A percentile compares a stretch with the other conserved stretches of the same genome.
Conservation (phyloP, 2,113 vertebrate genomes). For the Nesogale talazaci region DNA sequence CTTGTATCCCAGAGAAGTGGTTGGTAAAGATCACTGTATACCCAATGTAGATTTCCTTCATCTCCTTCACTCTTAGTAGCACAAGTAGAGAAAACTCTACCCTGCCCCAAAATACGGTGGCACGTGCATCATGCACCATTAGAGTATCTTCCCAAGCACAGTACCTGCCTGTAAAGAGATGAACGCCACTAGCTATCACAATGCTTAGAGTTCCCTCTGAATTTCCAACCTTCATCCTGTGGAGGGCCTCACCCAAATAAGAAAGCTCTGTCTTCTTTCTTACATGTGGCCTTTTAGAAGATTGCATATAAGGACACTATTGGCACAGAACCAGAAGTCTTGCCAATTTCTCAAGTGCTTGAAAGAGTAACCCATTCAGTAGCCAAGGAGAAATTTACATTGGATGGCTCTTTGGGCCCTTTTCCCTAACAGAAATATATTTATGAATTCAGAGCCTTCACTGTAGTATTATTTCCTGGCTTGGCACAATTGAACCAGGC, state of each 20-base stretch:
- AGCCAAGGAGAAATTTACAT: conserved; percentile 71
- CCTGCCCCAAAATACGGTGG: background rate
- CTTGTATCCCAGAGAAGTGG: background rate
- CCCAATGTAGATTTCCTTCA: background rate
- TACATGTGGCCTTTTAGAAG: conserved; percentile 7
- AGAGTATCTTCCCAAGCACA: background rate
- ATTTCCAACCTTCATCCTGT: background rate
- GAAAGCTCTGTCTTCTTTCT: background rate
- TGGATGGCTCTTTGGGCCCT: conserved; percentile 66
- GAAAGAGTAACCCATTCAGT: conserved; percentile 62
- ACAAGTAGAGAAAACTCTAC: conserved; percentile 8
- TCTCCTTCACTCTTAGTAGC: background rate
- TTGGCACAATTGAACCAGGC: conserved; percentile 81
- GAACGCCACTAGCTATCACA: background rate
- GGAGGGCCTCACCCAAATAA: background rate
- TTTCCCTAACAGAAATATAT: conserved; percentile 62
- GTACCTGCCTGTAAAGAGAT: background rate
- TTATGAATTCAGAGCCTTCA: conserved; percentile 67
- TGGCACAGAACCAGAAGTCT: conserved; percentile 59
- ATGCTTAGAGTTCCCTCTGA: background rate
- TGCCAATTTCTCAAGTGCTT: conserved; percentile 65
- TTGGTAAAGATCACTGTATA: background rate
- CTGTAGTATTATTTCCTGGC: conserved; percentile 64
- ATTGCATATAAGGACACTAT: conserved; percentile 11
- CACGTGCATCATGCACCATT: background rate